Percentiles rank a stretch among this genome's conserved stretches.
These are phyloP conservation scores for Lumbricus terrestris DNA, from an alignment of 2,888 invertebrate species.

Conservation along the genomic window DNA sequence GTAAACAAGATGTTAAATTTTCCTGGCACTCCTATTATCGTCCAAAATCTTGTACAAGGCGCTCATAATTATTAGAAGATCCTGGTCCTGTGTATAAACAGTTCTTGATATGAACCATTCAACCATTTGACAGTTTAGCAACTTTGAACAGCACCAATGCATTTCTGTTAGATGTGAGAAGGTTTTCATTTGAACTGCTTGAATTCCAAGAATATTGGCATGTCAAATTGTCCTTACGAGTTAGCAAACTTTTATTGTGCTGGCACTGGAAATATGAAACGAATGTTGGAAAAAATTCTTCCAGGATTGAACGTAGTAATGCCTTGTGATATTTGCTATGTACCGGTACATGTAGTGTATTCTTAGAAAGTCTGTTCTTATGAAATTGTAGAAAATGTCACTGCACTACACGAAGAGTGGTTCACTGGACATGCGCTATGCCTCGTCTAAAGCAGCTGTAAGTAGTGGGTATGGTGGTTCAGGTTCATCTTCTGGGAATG, in stretches of 20 bases:
- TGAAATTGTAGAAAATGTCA: neutral
- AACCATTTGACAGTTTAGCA: neutral
- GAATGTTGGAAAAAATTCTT: neutral
- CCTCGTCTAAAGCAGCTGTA: conserved; percentile 7
- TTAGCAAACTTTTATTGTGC: neutral
- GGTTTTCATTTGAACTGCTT: neutral
- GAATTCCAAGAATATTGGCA: neutral
- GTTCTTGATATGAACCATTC: neutral
- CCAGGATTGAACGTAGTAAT: neutral
- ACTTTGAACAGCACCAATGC: neutral
- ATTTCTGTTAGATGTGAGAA: neutral
- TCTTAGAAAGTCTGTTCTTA: neutral
- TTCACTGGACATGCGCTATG: neutral
- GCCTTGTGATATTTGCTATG: neutral
- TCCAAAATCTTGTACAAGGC: too few relatives aligned
- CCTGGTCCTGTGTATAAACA: too few relatives aligned
- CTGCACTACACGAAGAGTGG: neutral
- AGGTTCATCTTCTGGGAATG: neutral
- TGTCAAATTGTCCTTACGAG: neutral
- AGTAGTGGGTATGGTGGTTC: neutral
- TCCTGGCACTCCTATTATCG: too few relatives aligned
- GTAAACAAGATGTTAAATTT: too few relatives aligned
- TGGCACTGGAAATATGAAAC: neutral
- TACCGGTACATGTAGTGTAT: too few relatives aligned
- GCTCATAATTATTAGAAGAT: too few relatives aligned